phyloP scores from a whole-genome alignment of 1,140 invertebrate genomes.

The Zaprionus africanus region DNA sequence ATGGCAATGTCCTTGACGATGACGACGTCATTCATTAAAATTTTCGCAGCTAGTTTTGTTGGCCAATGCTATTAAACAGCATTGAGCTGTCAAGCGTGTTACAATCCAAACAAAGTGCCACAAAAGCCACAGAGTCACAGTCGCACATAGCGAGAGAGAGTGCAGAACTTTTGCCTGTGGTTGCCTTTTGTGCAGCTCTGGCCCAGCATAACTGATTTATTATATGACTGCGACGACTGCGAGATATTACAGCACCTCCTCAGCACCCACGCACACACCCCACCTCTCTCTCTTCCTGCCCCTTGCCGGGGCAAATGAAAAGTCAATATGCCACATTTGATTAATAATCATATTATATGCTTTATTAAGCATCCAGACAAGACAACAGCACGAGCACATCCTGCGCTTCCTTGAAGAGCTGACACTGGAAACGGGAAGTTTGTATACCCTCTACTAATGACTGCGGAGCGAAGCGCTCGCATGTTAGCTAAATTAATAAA shows the following conservation, averaged over 20 bases:
- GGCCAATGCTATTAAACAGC: conserved; percentile 72
- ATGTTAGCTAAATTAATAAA: conserved; percentile 37
- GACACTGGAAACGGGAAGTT: not conserved
- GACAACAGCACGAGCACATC: conserved; percentile 11
- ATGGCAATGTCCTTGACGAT: conserved; percentile 55
- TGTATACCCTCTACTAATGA: conserved; percentile 36
- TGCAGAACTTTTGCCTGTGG: conserved; percentile 61
- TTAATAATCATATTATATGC: conserved; percentile 82
- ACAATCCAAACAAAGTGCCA: conserved; percentile 76
- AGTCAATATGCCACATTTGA: conserved; percentile 76
- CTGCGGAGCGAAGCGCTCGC: conserved; percentile 3
- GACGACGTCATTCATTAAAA: conserved; percentile 82
- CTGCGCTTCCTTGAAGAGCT: not conserved
- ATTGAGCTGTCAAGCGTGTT: conserved; percentile 78
- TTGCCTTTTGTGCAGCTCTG: not conserved
- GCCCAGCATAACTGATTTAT: conserved; percentile 42
- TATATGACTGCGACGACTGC: conserved; percentile 7
- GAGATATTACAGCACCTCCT: not conserved
- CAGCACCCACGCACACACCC: not conserved
- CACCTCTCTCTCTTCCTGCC: conserved; percentile 23
- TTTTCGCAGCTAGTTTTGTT: conserved; percentile 69
- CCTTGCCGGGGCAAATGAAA: conserved; percentile 53
- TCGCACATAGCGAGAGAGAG: conserved; percentile 23
- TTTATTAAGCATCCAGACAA: conserved; percentile 70
- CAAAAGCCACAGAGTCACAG: conserved; percentile 64